Evolutionary conservation across 2,888 invertebrate species (phyloP), one percentile per base, ranked within the genome.

Genomic region (Plebejus argus): DNA sequence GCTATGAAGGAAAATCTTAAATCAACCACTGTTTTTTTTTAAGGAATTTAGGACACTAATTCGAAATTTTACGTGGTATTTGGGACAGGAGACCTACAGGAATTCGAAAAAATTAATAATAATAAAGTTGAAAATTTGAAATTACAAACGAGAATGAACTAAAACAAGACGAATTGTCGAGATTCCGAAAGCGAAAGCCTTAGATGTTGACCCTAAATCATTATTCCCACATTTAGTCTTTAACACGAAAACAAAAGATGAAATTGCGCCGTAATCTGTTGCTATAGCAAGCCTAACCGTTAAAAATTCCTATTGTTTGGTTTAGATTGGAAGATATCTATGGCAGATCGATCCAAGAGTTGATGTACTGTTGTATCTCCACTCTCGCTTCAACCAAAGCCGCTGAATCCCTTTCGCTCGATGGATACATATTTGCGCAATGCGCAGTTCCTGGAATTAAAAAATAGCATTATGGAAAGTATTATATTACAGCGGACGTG

Each of bases 401-500:
- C 0, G 96, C 95, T 5, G 95, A 90, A 90, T 99, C 98, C 0
- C 91, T 87, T 0, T 94, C 91, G 8, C 95, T 91, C 7, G 96
- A 91, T 45, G 98, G 98, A 87, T 98, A 98, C 98, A 98, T 98
- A 86, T 98, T 97, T 0, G 98, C 98, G 89, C 98, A 99, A 88
- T 99, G 98, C 7, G 98, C 98, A n/a, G 98, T 98, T 66, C 98
- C 98, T 97, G 78, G 10, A 76, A 45, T 7, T 23, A 35, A 77
- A 71, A 76, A 61, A 23, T 23, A n/a, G n/a, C n/a, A 56, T 56
- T 56, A 61, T 58, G 58, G 8, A 58, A 58, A 12, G 61, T 20
- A 20, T 61, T 58, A 49, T 3, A 15, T 49, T 49, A 49, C 15
- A 15, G 49, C 15, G 49, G 49, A 49, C 49, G 49, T 49, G 12